These are phyloP conservation scores for Pantherophis guttatus DNA, from an alignment of 2,113 vertebrate species.

Conservation along the genomic window DNA sequence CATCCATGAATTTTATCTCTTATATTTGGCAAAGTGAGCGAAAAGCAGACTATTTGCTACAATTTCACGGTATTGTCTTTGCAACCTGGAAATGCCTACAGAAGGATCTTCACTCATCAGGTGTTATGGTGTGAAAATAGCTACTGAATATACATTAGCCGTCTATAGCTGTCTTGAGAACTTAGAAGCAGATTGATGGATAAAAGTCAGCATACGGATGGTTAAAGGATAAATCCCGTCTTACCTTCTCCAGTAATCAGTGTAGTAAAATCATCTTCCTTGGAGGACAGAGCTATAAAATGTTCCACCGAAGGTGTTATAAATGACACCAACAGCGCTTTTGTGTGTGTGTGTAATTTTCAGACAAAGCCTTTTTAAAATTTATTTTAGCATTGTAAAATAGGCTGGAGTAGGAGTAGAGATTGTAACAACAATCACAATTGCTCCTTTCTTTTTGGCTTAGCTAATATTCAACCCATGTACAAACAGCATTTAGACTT, in stretches of 20 bases:
- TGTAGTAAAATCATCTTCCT: not conserved
- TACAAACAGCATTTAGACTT: not conserved
- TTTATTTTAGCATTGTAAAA: not conserved
- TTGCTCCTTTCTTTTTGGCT: not conserved
- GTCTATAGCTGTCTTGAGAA: not conserved
- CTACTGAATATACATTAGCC: not conserved
- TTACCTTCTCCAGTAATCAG: not conserved
- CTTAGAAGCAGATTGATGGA: not conserved
- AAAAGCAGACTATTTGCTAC: not conserved
- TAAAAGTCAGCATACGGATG: not conserved
- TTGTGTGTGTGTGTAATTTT: not conserved
- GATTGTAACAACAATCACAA: not conserved
- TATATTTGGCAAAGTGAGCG: not conserved
- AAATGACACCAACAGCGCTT: not conserved
- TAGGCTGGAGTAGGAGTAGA: not conserved
- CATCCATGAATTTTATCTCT: rapidly evolving
- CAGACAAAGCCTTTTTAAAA: not conserved
- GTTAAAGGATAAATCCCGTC: not conserved
- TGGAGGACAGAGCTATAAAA: not conserved
- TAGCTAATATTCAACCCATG: not conserved
- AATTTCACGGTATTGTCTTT: not conserved
- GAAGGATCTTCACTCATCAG: not conserved
- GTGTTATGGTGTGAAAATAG: not conserved
- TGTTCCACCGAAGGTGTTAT: not conserved
- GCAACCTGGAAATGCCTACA: not conserved